Conservation (phyloP, 2,797 vertebrate species). For the Sebastes ruberrimus region DNA sequence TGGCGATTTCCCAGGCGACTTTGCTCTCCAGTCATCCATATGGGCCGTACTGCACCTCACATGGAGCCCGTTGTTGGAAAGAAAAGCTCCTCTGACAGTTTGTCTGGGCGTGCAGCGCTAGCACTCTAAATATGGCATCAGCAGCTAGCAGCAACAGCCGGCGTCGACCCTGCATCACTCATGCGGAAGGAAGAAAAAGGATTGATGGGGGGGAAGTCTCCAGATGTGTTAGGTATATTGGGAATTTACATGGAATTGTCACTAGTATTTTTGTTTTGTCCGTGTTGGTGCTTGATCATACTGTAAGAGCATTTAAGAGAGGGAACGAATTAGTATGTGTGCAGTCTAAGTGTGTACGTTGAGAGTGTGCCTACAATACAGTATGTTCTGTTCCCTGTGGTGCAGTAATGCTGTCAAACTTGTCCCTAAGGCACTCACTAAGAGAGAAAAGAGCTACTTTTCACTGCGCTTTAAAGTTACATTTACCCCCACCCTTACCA, state of each 20-base stretch:
- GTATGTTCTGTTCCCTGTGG: slow-evolving; percentile 34
- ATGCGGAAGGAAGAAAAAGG: slow-evolving; percentile 24
- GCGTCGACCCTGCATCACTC: slow-evolving; percentile 40
- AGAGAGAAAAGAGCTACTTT: slow-evolving; percentile 44
- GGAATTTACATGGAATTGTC: slow-evolving; percentile 7
- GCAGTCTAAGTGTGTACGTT: background rate
- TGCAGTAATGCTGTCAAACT: slow-evolving; percentile 40
- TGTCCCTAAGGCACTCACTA: slow-evolving; percentile 31
- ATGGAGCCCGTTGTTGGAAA: slow-evolving; percentile 41
- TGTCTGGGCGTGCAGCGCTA: slow-evolving; percentile 39
- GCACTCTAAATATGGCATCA: slow-evolving; percentile 69
- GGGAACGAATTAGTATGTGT: slow-evolving; percentile 10
- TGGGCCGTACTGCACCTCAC: slow-evolving; percentile 32
- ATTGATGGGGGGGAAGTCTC: slow-evolving; percentile 12
- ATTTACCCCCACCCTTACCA: slow-evolving; percentile 5
- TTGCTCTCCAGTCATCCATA: slow-evolving; percentile 51
- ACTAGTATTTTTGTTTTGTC: background rate
- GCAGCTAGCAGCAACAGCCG: slow-evolving; percentile 55
- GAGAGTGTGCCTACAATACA: background rate
- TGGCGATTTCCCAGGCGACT: slow-evolving; percentile 48
- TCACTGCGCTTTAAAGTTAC: slow-evolving; percentile 27
- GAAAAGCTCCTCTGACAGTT: slow-evolving; percentile 60
- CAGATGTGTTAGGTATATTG: background rate
- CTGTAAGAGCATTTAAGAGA: background rate
- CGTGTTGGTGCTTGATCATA: background rate